These are phyloP conservation scores for Chironomus tentans DNA, from an alignment of 2,888 invertebrate genomes.

Conservation along the genomic window DNA sequence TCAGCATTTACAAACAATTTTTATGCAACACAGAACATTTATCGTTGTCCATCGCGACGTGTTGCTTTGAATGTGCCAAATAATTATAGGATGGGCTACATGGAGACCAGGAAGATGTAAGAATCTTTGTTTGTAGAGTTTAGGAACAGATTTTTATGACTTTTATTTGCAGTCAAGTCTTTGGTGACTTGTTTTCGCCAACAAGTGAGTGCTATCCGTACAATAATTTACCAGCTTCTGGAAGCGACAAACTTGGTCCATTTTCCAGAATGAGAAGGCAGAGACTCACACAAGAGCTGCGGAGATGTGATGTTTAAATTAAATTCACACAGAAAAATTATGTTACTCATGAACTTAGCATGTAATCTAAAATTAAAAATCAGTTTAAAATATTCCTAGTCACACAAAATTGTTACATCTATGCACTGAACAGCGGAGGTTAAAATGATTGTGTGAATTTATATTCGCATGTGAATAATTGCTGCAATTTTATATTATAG, in stretches of 20 bases:
- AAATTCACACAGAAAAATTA: background rate
- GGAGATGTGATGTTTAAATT: background rate
- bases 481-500: no score
- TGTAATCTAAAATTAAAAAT: background rate
- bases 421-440: no score
- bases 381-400: no score
- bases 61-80: constrained; percentile 33
- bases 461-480: no score
- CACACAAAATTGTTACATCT: no score
- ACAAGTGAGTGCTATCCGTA: constrained; percentile 37
- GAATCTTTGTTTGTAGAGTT: background rate
- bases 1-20: constrained; percentile 39
- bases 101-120: constrained; percentile 34
- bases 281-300: background rate
- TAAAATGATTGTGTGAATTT: no score
- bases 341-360: background rate
- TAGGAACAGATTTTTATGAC: background rate
- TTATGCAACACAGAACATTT: constrained; percentile 35
- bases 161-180: constrained; percentile 31
- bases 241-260: background rate
- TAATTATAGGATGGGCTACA: constrained; percentile 38
- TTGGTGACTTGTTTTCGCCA: constrained; percentile 37
- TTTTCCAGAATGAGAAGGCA: background rate
- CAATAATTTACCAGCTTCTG: constrained; percentile 28
- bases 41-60: constrained; percentile 32